Evolutionary conservation across 2,797 vertebrate genomes (phyloP).

Genomic region (Ispidina lecontei): DNA sequence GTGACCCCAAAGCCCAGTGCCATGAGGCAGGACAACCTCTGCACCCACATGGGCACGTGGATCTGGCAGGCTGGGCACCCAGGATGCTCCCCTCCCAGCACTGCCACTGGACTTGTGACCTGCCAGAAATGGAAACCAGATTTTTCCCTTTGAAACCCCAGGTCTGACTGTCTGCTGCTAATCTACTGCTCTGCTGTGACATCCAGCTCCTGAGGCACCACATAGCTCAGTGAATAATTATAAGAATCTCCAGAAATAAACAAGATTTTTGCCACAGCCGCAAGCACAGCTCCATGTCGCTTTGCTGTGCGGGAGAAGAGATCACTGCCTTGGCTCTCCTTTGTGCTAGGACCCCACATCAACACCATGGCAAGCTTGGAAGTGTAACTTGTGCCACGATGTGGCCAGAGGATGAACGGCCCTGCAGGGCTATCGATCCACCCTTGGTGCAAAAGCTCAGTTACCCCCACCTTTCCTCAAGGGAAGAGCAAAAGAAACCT

Average conservation of each 20-base stretch:
- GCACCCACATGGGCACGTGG: fast-evolving
- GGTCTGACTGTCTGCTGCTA: neutral
- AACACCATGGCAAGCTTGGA: fast-evolving
- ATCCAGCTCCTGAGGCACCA: neutral
- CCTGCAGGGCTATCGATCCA: neutral
- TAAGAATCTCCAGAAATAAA: neutral
- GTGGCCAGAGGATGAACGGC: neutral
- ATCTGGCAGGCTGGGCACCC: neutral
- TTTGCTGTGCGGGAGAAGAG: neutral
- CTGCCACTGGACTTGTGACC: neutral
- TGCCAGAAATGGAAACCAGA: neutral
- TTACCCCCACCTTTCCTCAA: neutral
- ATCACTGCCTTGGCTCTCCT: neutral
- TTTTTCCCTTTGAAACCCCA: neutral
- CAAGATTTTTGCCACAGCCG: neutral
- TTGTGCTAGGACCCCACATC: neutral
- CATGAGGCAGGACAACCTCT: fast-evolving
- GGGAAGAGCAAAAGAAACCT: neutral
- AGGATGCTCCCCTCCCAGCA: neutral
- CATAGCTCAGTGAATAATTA: neutral
- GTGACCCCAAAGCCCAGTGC: neutral
- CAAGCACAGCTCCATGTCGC: neutral
- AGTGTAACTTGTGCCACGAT: fast-evolving
- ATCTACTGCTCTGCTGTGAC: neutral
- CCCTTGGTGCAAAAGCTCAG: neutral